phyloP scores from a whole-genome alignment of 2,113 vertebrate genomes.

The Corvus hawaiiensis region DNA sequence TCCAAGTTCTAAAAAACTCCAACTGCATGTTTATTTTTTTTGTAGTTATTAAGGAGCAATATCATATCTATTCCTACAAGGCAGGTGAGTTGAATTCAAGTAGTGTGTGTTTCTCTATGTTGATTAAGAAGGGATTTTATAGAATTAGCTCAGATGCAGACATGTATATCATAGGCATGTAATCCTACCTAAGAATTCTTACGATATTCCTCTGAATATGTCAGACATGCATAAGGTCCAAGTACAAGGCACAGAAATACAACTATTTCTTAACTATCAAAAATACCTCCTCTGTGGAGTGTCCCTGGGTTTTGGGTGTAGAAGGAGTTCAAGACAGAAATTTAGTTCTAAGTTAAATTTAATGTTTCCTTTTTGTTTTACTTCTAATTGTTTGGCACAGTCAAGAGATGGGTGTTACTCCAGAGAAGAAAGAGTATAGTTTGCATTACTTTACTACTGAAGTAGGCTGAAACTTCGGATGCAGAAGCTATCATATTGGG shows the following conservation, averaged over 20 bases:
- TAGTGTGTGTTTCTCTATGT: neutral
- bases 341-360: neutral
- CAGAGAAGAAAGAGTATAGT: neutral
- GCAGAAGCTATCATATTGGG: neutral
- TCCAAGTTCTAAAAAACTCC: neutral
- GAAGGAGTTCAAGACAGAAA: neutral
- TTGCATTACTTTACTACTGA: neutral
- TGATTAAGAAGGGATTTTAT: neutral
- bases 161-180: neutral
- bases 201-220: neutral
- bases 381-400: neutral
- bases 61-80: neutral
- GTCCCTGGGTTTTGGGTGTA: neutral
- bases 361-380: neutral
- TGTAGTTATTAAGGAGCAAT: neutral
- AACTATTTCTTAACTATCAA: neutral
- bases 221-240: neutral
- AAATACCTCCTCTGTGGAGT: neutral
- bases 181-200: neutral
- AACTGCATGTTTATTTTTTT: neutral
- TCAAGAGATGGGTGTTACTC: neutral
- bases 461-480: neutral
- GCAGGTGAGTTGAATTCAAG: neutral
- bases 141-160: neutral
- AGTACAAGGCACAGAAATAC: neutral